A percentile compares a stretch with the other conserved stretches of the same genome.
These are phyloP conservation scores for Paraplagusia blochii DNA, from an alignment of 2,113 vertebrate genomes.

Conservation along the genomic window DNA sequence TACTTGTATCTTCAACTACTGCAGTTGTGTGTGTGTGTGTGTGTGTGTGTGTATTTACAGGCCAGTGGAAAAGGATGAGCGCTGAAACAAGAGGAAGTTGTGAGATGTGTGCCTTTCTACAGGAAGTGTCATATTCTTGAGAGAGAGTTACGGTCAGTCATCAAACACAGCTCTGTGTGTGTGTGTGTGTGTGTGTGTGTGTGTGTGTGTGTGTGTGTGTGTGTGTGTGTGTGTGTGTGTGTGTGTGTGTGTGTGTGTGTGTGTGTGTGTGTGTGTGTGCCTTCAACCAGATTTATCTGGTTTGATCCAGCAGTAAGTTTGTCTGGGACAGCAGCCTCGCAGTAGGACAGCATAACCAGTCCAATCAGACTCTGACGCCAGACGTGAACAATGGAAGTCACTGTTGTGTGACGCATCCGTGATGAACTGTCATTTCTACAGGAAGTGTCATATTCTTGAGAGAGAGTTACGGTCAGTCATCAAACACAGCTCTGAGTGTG, in stretches of 20 bases:
- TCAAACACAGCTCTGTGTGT: background rate
- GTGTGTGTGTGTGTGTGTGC: slow-evolving; percentile 3
- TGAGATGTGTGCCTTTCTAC: slow-evolving; percentile 38
- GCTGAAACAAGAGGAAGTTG: too few relatives aligned
- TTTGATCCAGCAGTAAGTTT: slow-evolving; percentile 45
- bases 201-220: background rate
- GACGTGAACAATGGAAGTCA: slow-evolving; percentile 46
- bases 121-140: slow-evolving; percentile 55
- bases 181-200: background rate
- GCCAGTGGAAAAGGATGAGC: too few relatives aligned
- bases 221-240: slow-evolving; percentile 40
- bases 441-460: slow-evolving; percentile 55
- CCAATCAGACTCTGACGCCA: slow-evolving; percentile 24
- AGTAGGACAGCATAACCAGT: slow-evolving; percentile 19
- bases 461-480: slow-evolving; percentile 20
- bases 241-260: background rate
- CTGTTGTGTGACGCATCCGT: slow-evolving; percentile 53
- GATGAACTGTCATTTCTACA: slow-evolving; percentile 42
- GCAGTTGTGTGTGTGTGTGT: too few relatives aligned
- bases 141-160: slow-evolving; percentile 22
- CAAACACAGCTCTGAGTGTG: slow-evolving; percentile 40
- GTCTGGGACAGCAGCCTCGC: slow-evolving; percentile 5
- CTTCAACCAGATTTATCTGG: slow-evolving; percentile 49
- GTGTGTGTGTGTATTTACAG: too few relatives aligned
- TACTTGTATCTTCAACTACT: too few relatives aligned